A percentile compares a stretch with the other conserved stretches of the same genome.
phyloP scores from a whole-genome alignment of 2,888 invertebrate species.

The Pachliopta kotzebuea region DNA sequence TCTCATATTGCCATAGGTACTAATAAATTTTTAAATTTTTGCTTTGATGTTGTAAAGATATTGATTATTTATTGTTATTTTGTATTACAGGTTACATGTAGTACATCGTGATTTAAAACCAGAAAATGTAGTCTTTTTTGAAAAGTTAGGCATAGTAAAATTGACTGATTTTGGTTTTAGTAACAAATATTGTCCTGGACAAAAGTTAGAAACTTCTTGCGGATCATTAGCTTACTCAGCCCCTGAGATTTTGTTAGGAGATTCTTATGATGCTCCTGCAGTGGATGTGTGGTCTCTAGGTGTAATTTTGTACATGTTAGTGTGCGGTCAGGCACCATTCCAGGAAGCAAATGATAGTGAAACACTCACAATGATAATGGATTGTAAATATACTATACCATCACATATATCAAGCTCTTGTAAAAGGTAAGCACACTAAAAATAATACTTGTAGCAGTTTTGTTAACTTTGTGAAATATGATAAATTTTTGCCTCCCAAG shows the following conservation, averaged over 20 bases:
- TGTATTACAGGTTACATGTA: conserved; percentile 79
- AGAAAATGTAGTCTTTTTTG: conserved; percentile 99
- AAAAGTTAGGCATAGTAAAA: conserved; percentile 97
- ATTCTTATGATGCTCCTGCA: conserved; percentile 99
- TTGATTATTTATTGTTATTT: conserved; percentile 21
- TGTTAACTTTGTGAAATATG: neutral
- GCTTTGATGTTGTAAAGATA: conserved; percentile 15
- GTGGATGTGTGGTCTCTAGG: conserved; percentile 99
- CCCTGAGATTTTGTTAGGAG: conserved; percentile 98
- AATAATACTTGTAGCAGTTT: neutral
- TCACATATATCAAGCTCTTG: conserved; percentile 92
- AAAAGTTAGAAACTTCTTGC: conserved; percentile 98
- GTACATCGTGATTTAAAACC: conserved; percentile 96
- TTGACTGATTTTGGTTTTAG: conserved; percentile 99
- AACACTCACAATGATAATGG: conserved; percentile 99
- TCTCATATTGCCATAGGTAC: conserved; percentile 97
- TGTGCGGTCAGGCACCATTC: conserved; percentile 98
- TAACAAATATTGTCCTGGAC: conserved; percentile 97
- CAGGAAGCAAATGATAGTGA: conserved; percentile 99
- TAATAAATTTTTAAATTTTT: conserved; percentile 40
- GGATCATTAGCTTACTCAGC: conserved; percentile 99
- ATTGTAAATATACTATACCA: conserved; percentile 98
- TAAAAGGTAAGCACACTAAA: conserved; percentile 80
- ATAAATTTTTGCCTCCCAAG: conserved; percentile 57
- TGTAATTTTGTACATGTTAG: conserved; percentile 98